Conservation (phyloP, 2,888 invertebrate species). For the Apoda limacodes region DNA sequence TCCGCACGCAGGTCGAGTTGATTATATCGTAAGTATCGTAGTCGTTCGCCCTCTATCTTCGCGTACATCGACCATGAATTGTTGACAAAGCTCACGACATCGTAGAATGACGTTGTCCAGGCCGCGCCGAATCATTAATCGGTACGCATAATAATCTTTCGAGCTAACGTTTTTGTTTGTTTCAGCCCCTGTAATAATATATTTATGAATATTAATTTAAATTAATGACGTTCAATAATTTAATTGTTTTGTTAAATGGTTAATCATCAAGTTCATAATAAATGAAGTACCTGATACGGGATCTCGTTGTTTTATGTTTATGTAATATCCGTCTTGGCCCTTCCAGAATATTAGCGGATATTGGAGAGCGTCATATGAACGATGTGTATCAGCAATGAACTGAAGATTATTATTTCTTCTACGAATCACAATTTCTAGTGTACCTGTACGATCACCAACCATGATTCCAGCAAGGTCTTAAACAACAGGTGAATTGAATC, state of each 20-base stretch:
- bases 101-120: conserved; percentile 16
- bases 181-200: conserved; percentile 10
- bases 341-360: conserved; percentile 17
- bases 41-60: conserved; percentile 34
- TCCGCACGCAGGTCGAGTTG: conserved; percentile 6
- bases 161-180: conserved; percentile 10
- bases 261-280: conserved; percentile 6
- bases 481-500: conserved; percentile 31
- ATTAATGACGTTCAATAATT: conserved; percentile 1
- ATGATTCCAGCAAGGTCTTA: conserved; percentile 18
- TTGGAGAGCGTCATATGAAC: conserved; percentile 16
- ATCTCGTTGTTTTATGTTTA: no score
- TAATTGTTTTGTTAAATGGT: conserved; percentile 6
- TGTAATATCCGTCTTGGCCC: conserved; percentile 13
- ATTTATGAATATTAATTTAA: conserved; percentile 1
- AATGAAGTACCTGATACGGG: conserved; percentile 6
- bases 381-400: no score
- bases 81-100: conserved; percentile 25
- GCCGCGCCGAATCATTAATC: conserved; percentile 15
- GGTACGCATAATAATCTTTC: conserved; percentile 14
- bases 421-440: conserved; percentile 12
- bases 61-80: conserved; percentile 38
- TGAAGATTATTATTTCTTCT: conserved; percentile 12
- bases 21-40: conserved; percentile 26
- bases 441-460: conserved; percentile 11